phyloP scores from a whole-genome alignment of 2,113 vertebrate genomes.

The Labrus mixtus region DNA sequence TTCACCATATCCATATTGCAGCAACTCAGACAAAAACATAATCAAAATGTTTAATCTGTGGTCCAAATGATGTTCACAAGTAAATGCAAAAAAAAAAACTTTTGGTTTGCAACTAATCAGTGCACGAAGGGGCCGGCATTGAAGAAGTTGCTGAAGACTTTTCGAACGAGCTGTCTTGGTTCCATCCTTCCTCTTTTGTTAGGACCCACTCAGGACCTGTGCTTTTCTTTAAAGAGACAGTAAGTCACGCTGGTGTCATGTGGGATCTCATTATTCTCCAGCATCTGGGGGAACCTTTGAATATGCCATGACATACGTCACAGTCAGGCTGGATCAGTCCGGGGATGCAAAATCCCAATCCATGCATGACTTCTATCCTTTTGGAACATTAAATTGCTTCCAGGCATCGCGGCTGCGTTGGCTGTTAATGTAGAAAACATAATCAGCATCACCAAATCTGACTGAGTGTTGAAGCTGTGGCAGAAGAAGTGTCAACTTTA shows the following conservation, averaged over 20 bases:
- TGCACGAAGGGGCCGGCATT: not conserved
- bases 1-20: not conserved
- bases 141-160: constrained; percentile 20
- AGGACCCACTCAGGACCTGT: constrained; percentile 10
- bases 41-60: constrained; percentile 32
- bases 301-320: constrained; percentile 11
- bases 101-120: not conserved
- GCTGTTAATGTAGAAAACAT: not conserved
- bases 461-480: no score
- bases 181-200: constrained; percentile 10
- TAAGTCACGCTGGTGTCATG: constrained; percentile 41
- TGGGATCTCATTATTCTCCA: constrained; percentile 65
- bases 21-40: constrained; percentile 1
- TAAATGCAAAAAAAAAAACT: not conserved
- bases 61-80: not conserved
- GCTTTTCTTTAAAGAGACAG: constrained; percentile 45
- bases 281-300: constrained; percentile 31
- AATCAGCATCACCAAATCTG: not conserved
- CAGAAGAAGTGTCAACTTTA: no score
- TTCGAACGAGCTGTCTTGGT: constrained; percentile 1
- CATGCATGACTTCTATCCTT: constrained; percentile 12
- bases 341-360: constrained; percentile 5
- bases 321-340: constrained; percentile 9
- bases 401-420: not conserved
- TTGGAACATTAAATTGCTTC: not conserved